Conservation (phyloP, 1,140 invertebrate genomes). For the Sipha flava region DNA sequence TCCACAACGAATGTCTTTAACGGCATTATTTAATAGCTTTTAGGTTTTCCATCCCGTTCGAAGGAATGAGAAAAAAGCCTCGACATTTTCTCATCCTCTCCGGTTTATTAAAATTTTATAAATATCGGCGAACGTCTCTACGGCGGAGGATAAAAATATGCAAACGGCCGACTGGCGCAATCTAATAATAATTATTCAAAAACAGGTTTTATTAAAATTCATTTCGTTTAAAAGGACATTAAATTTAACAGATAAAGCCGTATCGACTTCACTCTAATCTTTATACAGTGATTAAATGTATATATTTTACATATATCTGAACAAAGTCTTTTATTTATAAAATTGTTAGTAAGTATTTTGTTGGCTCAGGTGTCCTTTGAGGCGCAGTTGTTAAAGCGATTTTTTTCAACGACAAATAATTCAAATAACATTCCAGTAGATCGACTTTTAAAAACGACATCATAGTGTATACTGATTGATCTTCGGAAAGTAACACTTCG, state of each 20-base stretch:
- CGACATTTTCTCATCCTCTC: not conserved
- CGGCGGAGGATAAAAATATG: not conserved
- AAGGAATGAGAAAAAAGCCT: not conserved
- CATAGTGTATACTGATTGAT: not conserved
- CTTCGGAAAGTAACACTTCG: not conserved
- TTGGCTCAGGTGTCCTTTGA: not conserved
- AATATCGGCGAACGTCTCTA: not conserved
- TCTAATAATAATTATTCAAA: not conserved
- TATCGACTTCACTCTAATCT: too few species aligned
- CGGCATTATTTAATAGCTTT: slow-evolving; percentile 12
- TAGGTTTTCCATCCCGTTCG: not conserved
- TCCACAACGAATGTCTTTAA: slow-evolving; percentile 12
- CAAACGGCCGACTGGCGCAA: not conserved
- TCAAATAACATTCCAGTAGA: not conserved
- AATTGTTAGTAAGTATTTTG: not conserved
- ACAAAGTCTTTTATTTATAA: not conserved
- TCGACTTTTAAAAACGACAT: not conserved
- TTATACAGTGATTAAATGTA: not conserved
- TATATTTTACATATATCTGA: too few species aligned
- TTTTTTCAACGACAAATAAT: not conserved
- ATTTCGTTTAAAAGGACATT: not conserved
- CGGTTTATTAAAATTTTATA: slow-evolving; percentile 4
- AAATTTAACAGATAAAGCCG: not conserved
- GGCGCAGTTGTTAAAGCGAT: not conserved
- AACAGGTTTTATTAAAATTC: not conserved